Conservation (phyloP, 1,140 invertebrate species). For the Drosophila pseudoananassae region DNA sequence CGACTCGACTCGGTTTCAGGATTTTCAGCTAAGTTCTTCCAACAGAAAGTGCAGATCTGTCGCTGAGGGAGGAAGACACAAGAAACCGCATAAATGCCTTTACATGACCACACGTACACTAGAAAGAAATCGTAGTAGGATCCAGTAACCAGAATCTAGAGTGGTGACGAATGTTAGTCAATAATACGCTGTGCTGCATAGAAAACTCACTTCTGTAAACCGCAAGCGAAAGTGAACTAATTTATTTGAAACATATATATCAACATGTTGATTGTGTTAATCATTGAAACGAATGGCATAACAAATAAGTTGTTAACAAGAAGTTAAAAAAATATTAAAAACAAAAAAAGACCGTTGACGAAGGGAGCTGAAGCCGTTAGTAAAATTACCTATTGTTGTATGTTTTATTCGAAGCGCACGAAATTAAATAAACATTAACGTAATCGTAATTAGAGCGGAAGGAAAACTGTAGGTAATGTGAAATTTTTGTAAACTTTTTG, state of each 20-base stretch:
- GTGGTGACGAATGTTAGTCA: conserved; percentile 43
- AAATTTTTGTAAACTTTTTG: conserved; percentile 82
- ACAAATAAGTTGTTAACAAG: conserved; percentile 60
- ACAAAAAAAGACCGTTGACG: conserved; percentile 3
- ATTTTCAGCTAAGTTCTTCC: conserved; percentile 76
- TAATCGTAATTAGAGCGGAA: conserved; percentile 28
- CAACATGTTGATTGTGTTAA: conserved; percentile 69
- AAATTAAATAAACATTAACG: conserved; percentile 51
- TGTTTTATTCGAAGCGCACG: conserved; percentile 76
- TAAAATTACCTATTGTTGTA: conserved; percentile 68
- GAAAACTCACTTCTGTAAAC: conserved; percentile 19
- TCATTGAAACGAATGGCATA: conserved; percentile 61
- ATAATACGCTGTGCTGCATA: conserved; percentile 25
- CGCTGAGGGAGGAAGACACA: conserved; percentile 23
- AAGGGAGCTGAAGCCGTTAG: conserved; percentile 25
- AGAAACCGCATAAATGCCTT: conserved; percentile 79
- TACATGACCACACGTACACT: conserved; percentile 80
- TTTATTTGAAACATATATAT: conserved; percentile 51
- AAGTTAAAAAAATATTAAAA: not conserved
- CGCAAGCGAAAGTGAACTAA: conserved; percentile 27
- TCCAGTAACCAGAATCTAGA: conserved; percentile 22
- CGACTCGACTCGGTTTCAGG: conserved; percentile 51
- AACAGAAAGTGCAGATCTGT: conserved; percentile 21
- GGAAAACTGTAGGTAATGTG: conserved; percentile 60
- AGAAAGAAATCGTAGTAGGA: conserved; percentile 13